These are phyloP conservation scores for Dreissena rostriformis DNA, from an alignment of 1,140 invertebrate genomes.

Conservation along the genomic window DNA sequence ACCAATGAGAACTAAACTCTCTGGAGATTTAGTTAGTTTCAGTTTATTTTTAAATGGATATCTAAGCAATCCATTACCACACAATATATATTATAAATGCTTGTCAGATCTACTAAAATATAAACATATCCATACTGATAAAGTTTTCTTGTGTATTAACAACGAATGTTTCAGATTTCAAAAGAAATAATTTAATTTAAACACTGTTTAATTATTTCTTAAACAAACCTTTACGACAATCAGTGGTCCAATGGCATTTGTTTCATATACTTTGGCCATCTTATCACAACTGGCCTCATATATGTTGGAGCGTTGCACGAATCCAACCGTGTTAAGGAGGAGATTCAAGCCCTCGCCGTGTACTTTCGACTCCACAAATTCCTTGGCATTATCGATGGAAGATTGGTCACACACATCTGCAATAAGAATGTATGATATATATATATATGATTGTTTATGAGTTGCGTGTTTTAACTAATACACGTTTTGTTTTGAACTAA, in stretches of 20 bases:
- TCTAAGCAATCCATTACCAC: neutral
- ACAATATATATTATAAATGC: neutral
- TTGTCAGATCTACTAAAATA: neutral
- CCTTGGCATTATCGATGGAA: constrained; percentile 28
- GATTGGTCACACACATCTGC: constrained; percentile 44
- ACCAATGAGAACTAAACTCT: neutral
- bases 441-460: neutral
- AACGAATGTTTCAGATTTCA: neutral
- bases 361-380: constrained; percentile 19
- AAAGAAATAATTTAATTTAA: neutral
- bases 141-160: neutral
- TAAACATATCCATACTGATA: neutral
- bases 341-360: constrained; percentile 58
- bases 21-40: neutral
- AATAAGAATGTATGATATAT: neutral
- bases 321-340: constrained; percentile 59
- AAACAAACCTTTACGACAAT: constrained; percentile 50
- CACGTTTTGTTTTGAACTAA: too few relatives aligned
- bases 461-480: too few relatives aligned
- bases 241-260: constrained; percentile 58
- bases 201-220: neutral
- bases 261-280: constrained; percentile 48
- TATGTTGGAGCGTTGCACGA: constrained; percentile 25
- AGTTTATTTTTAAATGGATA: neutral
- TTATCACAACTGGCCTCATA: constrained; percentile 34